Base-by-base conservation (phyloP, 2,797 vertebrate species). In the Schizopygopsis malacanthus region DNA sequence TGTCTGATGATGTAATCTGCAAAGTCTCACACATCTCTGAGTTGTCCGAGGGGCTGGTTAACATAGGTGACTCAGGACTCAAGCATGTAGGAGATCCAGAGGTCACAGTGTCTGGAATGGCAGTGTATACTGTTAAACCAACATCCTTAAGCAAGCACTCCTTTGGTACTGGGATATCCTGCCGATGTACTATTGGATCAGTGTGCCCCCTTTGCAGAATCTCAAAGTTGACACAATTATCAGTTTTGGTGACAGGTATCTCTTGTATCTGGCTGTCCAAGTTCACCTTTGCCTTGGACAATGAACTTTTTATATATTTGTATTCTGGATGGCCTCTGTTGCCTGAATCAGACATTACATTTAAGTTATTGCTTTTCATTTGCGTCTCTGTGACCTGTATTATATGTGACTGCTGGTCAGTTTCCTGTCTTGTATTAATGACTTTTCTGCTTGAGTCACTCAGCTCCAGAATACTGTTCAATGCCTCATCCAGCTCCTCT, bases 121-220 rank as follows among this genome's bases (percentile, higher is more conserved):
- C 87, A 56, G 88, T 90, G 87, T 96, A 96, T 47, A 95, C 95
- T 1, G 95, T 96, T 83, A 96, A 89, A 33, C 95, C 95, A 12
- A 96, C 95, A 80, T 96, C 95, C 73, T 87, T 94, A 65, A 96
- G 84, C 56, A 96, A 88, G 15, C 94, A 96, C 90, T 96, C 96
- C 83, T 94, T 93, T 81, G 94, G 92, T 41, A 96, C 95, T 52
- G 95, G 94, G 86, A 96, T 96, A 88, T 95, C 96, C 82, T 94
- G 92, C 84, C 90, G 93, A 52, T 94, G 93, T 37, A 89, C 73
- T 37, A 9, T 76, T 28, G 83, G 83, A 47, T 94, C 93, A 86
- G n/a, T 89, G 12, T 89, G 88, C 47, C 79, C 79, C 39, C 80
- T 79, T 4, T 87, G 87, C 47, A 90, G 83, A 43, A 81, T 73